Evolutionary conservation across 2,113 vertebrate species (phyloP), one percentile per base, ranked within the genome.

Genomic region (Antennarius striatus): DNA sequence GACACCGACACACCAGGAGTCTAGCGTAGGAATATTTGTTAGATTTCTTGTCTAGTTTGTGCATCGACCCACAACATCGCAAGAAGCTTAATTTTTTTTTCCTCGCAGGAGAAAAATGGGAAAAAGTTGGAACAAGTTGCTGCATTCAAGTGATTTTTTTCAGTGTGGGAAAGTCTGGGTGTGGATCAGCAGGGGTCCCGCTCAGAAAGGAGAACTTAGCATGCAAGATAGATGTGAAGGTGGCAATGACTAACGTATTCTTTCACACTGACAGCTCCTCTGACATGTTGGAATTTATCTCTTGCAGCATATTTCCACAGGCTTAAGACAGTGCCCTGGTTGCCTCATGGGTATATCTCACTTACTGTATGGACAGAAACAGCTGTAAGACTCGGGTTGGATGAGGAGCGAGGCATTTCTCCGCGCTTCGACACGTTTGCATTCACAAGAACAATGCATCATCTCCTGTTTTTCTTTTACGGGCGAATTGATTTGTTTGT

Each of bases 231-330:
- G 71, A 73, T 84, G 73, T 81, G 69, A 88, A 85, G 79, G 73
- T 86, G 87, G 84, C 79, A 85, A 88, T 84, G 85, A 86, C 78
- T 63, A 71, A 77, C 43, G 75, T 89, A 83, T 85, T 84, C 88
- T 84, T 78, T 85, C 80, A 82, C 82, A 85, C 80, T 87, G 90
- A 90, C 87, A 90, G 85, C 79, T 84, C 77, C 55, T 86, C 86
- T 90, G 89, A 90, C 87, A 86, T 88, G 58, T 73, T 66, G 88
- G 88, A 91, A 91, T 92, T 83, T 80, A 84, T 89, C 81, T 82
- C 83, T 84, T 85, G 82, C 68, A 75, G 77, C 55, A 80, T 68
- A 79, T 90, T 89, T 90, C 81, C 78, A 87, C 73, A 16, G 76
- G 79, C 79, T 83, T 73, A 67, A 77, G 85, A 75, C 71, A 66